Evolutionary conservation across 1,140 invertebrate genomes (phyloP).

Genomic region (Drosophila eugracilis): DNA sequence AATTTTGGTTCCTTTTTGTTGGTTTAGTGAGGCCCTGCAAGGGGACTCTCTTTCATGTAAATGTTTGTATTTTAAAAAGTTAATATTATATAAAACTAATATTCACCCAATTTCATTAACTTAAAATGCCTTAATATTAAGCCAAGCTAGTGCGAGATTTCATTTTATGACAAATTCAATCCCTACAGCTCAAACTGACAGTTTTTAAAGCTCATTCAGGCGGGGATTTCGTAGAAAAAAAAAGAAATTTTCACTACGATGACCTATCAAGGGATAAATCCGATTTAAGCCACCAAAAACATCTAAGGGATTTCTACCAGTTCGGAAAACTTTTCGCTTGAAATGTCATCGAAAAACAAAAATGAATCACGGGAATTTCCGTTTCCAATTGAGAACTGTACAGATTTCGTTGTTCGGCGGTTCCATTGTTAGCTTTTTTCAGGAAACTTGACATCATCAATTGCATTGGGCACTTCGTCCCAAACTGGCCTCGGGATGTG

Average conservation of each 20-base stretch:
- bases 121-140: no score
- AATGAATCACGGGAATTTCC: slow-evolving; percentile 33
- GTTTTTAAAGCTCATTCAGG: not conserved
- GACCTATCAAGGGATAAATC: slow-evolving; percentile 3
- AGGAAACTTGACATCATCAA: slow-evolving; percentile 35
- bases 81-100: no score
- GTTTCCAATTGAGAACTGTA: slow-evolving; percentile 37
- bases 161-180: not conserved
- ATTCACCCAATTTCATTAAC: no score
- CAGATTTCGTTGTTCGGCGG: slow-evolving; percentile 26
- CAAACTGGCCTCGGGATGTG: slow-evolving; percentile 11
- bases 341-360: not conserved
- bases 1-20: not conserved
- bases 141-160: not conserved
- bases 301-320: slow-evolving; percentile 12
- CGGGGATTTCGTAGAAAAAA: not conserved
- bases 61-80: not conserved
- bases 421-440: slow-evolving; percentile 8
- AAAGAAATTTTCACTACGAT: not conserved
- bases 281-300: slow-evolving; percentile 13
- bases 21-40: no score
- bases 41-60: not conserved
- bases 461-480: slow-evolving; percentile 20
- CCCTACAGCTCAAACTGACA: not conserved
- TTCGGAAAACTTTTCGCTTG: slow-evolving; percentile 10